phyloP scores from a whole-genome alignment of 2,888 invertebrate species.

The Melanchra persicariae region DNA sequence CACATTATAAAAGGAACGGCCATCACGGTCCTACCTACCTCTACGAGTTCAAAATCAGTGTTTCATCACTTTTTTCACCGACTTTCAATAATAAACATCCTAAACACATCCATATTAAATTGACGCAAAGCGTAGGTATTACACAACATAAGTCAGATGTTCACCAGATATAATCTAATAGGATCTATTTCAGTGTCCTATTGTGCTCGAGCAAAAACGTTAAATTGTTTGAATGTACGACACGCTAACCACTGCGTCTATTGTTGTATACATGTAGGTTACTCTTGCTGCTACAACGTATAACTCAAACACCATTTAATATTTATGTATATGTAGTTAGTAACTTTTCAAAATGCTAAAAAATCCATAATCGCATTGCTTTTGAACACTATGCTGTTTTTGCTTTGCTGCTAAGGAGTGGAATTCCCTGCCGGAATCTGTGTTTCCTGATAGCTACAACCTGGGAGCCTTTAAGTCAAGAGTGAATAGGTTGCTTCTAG shows the following conservation, averaged over 20 bases:
- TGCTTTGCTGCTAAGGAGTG: too few relatives aligned
- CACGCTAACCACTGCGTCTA: background rate
- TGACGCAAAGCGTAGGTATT: background rate
- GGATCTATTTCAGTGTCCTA: background rate
- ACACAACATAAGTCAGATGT: too few relatives aligned
- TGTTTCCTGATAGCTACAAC: too few relatives aligned
- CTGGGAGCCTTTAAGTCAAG: too few relatives aligned
- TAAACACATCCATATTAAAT: background rate
- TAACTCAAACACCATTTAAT: background rate
- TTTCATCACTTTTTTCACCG: background rate
- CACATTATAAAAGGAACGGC: too few relatives aligned
- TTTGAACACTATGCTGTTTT: slow-evolving; percentile 1
- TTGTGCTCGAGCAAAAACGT: background rate
- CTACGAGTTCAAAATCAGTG: background rate
- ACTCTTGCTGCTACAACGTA: background rate
- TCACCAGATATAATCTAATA: too few relatives aligned
- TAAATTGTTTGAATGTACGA: slow-evolving; percentile 10
- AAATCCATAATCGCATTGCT: slow-evolving; percentile 5
- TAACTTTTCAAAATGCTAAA: background rate
- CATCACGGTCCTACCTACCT: too few relatives aligned
- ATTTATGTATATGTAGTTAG: background rate
- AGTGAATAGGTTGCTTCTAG: too few relatives aligned
- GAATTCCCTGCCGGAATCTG: too few relatives aligned
- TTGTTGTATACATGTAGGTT: background rate
- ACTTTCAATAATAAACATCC: background rate